Evolutionary conservation across 2,113 vertebrate genomes (phyloP), one percentile per base, ranked within the genome.

Genomic region (Thermophis baileyi): DNA sequence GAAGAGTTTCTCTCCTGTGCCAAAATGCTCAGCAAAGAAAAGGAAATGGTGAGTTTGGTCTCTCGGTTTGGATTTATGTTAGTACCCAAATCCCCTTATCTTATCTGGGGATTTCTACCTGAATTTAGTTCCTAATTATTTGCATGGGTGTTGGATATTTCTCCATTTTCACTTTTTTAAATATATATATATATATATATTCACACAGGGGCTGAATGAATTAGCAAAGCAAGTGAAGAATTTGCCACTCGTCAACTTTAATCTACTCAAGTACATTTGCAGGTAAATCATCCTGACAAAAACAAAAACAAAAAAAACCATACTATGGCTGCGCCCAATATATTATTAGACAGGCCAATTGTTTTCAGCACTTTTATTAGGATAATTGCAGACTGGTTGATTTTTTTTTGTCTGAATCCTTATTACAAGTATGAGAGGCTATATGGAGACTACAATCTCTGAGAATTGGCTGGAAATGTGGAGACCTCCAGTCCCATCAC

Each of bases 251-350:
- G 99, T 99, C 93, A 99, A 99, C 97, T 99, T 98, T 95, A 99
- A 99, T 95, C 98, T 99, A 81, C 98, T 99, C 91, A 98, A 99
- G 96, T 99, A 99, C 93, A 99, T 99, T 95, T 99, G 99, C 98
- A 99, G 99, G 99, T 99, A 98, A 97, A 97, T 47, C 44, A 69
- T 46, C 87, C 40, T 89, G 60, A 85, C 49, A 63, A 60, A 11
- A 60, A 55, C 1, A 24, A 55, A 1, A 93, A 47, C 47, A 47
- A 90, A 87, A 93, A 89, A 87, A 91, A 24, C 60, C 87, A 92
- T 86, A 30, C 85, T 30, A 2, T 88, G 74, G 4, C 40, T 40
- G 90, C 93, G 89, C 89, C 88, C 85, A 90, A 94, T 85, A 88
- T 30, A 94, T 24, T 53, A 24, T 14, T 85, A 20, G 25, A 7